These are phyloP conservation scores for Pituophis catenifer DNA, from an alignment of 2,113 vertebrate genomes.

Conservation along the genomic window DNA sequence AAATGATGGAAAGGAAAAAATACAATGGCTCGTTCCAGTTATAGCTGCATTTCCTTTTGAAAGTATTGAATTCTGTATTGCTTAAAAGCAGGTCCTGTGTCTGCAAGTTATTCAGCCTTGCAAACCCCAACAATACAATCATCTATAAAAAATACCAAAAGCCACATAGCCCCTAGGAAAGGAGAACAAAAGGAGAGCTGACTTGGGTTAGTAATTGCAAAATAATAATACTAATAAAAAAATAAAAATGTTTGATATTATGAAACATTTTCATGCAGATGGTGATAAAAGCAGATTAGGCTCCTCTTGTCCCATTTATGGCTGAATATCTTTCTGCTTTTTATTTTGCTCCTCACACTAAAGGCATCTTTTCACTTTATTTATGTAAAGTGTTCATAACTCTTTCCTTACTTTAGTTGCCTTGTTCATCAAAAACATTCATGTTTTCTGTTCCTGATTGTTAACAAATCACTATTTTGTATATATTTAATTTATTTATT, in stretches of 20 bases:
- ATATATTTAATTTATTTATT: background rate
- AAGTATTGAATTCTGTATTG: constrained; percentile 22
- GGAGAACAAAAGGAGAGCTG: background rate
- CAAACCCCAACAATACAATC: background rate
- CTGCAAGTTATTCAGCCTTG: constrained; percentile 6
- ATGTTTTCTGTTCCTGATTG: background rate
- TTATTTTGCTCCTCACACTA: background rate
- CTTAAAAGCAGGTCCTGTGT: background rate
- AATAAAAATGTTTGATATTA: background rate
- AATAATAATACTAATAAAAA: background rate
- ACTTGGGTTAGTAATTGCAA: background rate
- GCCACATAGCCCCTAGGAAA: background rate
- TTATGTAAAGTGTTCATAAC: background rate
- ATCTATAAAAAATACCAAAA: background rate
- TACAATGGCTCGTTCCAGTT: constrained; percentile 15
- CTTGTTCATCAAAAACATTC: background rate
- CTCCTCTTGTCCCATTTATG: background rate
- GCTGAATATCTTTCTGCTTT: background rate
- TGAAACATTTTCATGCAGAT: background rate
- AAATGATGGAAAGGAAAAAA: constrained; percentile 22
- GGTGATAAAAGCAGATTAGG: background rate
- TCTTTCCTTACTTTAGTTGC: background rate
- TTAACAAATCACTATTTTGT: background rate
- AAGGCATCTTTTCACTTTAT: background rate
- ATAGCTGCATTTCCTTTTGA: constrained; percentile 7